These are phyloP conservation scores for Oceanodroma leucorhoa DNA, from an alignment of 2,797 vertebrate genomes.

Conservation along the genomic window DNA sequence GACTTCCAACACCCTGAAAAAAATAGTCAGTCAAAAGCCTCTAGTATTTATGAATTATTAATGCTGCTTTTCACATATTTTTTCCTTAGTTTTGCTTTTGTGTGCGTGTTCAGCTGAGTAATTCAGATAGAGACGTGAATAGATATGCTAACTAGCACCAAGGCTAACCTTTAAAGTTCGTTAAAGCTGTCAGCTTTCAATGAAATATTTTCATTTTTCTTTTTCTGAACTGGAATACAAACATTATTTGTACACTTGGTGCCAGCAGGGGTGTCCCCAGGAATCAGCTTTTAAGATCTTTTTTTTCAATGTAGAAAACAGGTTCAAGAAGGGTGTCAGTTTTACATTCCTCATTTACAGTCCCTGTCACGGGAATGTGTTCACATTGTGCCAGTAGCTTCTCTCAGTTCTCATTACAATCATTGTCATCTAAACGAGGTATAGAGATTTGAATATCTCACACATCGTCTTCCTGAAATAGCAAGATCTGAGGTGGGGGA, in stretches of 20 bases:
- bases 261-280: slow-evolving; percentile 38
- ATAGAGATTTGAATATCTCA: slow-evolving; percentile 1
- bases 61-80: slow-evolving; percentile 62
- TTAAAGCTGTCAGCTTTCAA: slow-evolving; percentile 76
- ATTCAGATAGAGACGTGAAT: slow-evolving; percentile 78
- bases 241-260: slow-evolving; percentile 71
- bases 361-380: neutral
- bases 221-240: slow-evolving; percentile 68
- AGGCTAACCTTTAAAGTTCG: slow-evolving; percentile 77
- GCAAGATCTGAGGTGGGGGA: neutral
- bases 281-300: slow-evolving; percentile 14
- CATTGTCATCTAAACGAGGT: neutral
- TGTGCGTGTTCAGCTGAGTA: slow-evolving; percentile 71
- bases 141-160: slow-evolving; percentile 76
- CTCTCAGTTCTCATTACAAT: slow-evolving; percentile 17
- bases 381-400: slow-evolving; percentile 16
- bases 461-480: neutral
- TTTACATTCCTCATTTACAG: slow-evolving; percentile 47
- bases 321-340: slow-evolving; percentile 52
- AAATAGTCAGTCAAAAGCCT: slow-evolving; percentile 64
- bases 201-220: slow-evolving; percentile 74
- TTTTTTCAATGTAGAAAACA: neutral
- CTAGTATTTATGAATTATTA: slow-evolving; percentile 79
- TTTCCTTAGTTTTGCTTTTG: slow-evolving; percentile 71
- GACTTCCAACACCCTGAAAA: slow-evolving; percentile 55